These are phyloP conservation scores for Rhamphomyia laevipes DNA, from an alignment of 2,888 invertebrate genomes.

Conservation along the genomic window DNA sequence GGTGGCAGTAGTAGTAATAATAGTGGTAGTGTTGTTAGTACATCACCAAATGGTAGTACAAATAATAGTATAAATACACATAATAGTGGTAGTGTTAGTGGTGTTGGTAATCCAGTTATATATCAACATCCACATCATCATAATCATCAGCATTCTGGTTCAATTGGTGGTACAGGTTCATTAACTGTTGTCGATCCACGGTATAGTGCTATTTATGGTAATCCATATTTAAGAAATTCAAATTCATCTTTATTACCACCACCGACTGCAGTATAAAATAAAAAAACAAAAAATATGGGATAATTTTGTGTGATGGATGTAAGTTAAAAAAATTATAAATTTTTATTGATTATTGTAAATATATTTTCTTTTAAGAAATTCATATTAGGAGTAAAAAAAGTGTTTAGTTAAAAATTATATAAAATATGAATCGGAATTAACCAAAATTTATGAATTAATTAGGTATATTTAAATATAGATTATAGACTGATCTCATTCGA, in stretches of 20 bases:
- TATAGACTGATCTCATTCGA: too few species aligned
- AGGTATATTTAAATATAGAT: too few species aligned
- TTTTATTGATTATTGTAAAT: neutral
- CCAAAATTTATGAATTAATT: too few species aligned
- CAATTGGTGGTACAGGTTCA: constrained; percentile 33
- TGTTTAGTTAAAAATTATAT: too few species aligned
- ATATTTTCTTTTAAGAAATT: neutral
- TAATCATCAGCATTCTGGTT: constrained; percentile 21
- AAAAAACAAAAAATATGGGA: neutral
- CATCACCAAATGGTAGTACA: constrained; percentile 36
- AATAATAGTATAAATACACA: constrained; percentile 35
- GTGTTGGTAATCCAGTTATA: too few species aligned
- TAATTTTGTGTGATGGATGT: neutral
- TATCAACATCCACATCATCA: neutral
- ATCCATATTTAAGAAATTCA: constrained; percentile 70
- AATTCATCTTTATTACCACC: constrained; percentile 41
- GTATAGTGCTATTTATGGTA: constrained; percentile 81
- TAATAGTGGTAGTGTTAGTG: constrained; percentile 20
- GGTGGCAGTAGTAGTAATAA: constrained; percentile 5
- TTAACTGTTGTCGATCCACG: constrained; percentile 50
- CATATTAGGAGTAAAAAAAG: neutral
- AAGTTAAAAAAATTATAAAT: neutral
- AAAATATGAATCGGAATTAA: too few species aligned
- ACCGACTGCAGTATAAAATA: constrained; percentile 34
- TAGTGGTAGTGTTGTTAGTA: constrained; percentile 30